Evolutionary conservation across 2,113 vertebrate genomes (phyloP).

Genomic region (Orycteropus afer): DNA sequence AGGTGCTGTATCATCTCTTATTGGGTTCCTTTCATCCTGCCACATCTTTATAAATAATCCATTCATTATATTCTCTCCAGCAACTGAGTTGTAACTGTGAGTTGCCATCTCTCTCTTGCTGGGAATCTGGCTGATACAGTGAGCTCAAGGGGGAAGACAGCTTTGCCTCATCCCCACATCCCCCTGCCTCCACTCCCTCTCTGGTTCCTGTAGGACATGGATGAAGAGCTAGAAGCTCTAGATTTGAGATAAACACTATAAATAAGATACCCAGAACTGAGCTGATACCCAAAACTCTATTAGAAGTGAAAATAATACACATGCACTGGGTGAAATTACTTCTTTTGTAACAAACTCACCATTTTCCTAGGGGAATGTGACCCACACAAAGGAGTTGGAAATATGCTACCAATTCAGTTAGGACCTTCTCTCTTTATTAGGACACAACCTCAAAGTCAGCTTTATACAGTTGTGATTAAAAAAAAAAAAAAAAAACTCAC

Average conservation of each 20-base stretch:
- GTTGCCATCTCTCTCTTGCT: background rate
- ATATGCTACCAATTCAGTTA: background rate
- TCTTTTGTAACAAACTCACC: background rate
- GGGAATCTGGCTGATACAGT: background rate
- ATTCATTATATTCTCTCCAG: background rate
- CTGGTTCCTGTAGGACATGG: background rate
- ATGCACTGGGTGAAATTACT: background rate
- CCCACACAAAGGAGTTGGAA: background rate
- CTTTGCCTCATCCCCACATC: background rate
- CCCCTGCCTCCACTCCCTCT: background rate
- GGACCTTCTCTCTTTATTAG: background rate
- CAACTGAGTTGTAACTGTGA: background rate
- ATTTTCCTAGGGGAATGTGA: background rate
- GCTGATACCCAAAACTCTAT: background rate
- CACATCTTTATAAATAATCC: background rate
- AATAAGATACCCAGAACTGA: background rate
- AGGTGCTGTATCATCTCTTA: background rate
- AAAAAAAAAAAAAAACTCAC: no score
- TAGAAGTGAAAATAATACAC: background rate
- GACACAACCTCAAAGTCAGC: background rate
- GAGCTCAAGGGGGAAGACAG: no score
- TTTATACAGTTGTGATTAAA: no score
- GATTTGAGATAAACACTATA: background rate
- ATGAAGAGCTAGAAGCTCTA: background rate
- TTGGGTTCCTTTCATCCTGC: background rate